phyloP scores from a whole-genome alignment of 64 coral and sea anemone species.

The Dendrophyllia cribrosa region DNA sequence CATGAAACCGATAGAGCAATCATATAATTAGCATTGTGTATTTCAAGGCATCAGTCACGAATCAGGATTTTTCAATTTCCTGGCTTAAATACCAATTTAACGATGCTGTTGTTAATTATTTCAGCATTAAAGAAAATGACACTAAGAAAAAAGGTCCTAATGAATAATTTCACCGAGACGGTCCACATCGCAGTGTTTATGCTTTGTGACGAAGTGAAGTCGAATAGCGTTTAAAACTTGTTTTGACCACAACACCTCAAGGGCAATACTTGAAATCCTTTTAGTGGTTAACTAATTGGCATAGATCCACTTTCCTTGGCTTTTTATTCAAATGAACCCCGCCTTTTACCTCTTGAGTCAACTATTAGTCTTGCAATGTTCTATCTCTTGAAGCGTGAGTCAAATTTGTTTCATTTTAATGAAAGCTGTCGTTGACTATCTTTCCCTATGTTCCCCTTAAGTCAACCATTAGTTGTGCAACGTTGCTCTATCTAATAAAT shows the following conservation, averaged over 20 bases:
- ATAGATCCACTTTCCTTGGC: neutral
- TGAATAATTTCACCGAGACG: neutral
- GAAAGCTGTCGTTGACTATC: no score
- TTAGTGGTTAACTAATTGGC: constrained; percentile 8
- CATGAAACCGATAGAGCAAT: constrained; percentile 14
- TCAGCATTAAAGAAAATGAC: neutral
- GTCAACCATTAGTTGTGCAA: no score
- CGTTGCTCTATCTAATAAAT: no score
- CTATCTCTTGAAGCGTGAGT: no score
- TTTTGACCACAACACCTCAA: constrained; percentile 59
- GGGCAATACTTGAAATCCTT: constrained; percentile 49
- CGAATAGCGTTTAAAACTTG: constrained; percentile 36
- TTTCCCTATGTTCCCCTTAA: no score
- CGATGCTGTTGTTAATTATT: neutral
- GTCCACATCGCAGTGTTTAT: constrained; percentile 7
- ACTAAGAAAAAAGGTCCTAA: neutral
- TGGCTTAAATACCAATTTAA: neutral
- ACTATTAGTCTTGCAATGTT: neutral
- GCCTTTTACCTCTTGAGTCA: no score
- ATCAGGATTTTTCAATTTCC: neutral
- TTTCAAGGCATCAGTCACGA: constrained; percentile 10
- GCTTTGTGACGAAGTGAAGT: neutral
- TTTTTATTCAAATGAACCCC: neutral
- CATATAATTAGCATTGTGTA: constrained; percentile 16
- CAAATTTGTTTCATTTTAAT: no score